A percentile compares a stretch with the other conserved stretches of the same genome.
Conservation (phyloP, 1,140 invertebrate genomes). For the Berghia stephanieae region DNA sequence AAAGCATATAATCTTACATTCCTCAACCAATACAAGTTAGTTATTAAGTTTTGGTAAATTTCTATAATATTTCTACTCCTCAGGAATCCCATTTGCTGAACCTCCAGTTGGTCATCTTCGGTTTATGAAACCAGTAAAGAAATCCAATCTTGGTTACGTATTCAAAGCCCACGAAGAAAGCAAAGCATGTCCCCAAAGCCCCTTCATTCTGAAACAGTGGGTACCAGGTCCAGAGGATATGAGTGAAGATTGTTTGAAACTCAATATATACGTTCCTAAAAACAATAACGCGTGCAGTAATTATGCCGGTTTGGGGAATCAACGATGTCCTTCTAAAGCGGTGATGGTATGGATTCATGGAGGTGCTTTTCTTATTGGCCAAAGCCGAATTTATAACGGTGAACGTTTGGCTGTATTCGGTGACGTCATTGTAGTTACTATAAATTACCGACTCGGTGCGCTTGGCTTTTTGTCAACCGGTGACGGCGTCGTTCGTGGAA, state of each 20-base stretch:
- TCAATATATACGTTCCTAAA: background rate
- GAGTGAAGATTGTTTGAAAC: slow-evolving; percentile 8
- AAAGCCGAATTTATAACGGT: background rate
- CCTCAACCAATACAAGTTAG: no score
- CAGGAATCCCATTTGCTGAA: background rate
- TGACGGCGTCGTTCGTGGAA: slow-evolving; percentile 9
- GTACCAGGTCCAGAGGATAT: background rate
- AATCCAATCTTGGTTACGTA: background rate
- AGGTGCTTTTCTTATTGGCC: slow-evolving; percentile 17
- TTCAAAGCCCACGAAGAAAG: background rate
- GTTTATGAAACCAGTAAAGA: background rate
- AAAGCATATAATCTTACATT: no score
- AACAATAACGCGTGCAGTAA: background rate
- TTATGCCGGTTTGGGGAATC: background rate
- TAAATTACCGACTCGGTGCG: slow-evolving; percentile 32
- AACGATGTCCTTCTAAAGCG: no score
- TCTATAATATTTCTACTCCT: no score
- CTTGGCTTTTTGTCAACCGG: slow-evolving; percentile 30
- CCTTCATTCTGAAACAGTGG: background rate
- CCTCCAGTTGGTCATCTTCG: background rate
- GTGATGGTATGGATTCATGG: slow-evolving; percentile 31
- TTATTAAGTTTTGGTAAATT: no score
- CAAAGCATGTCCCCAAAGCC: background rate
- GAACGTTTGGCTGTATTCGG: slow-evolving; percentile 14
- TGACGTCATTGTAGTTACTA: slow-evolving; percentile 29